Evolutionary conservation across 2,797 vertebrate species (phyloP).

Genomic region (Pseudomugil gertrudae): DNA sequence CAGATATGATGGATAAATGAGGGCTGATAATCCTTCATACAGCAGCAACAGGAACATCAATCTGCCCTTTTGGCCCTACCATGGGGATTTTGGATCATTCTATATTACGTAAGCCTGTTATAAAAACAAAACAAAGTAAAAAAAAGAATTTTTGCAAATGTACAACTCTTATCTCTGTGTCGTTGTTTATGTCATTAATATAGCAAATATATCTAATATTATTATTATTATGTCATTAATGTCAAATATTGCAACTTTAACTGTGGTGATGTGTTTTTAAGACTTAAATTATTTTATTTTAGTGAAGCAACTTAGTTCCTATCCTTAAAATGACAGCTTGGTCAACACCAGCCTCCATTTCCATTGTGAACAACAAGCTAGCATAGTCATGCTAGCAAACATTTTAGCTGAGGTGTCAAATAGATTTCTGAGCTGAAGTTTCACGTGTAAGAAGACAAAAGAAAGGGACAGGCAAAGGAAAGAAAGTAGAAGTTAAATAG

Average conservation of each 20-base stretch:
- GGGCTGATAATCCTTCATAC: slow-evolving; percentile 50
- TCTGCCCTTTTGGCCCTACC: slow-evolving; percentile 21
- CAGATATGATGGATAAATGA: slow-evolving; percentile 50
- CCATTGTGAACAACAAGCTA: slow-evolving; percentile 41
- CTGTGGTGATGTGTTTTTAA: slow-evolving; percentile 6
- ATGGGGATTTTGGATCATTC: slow-evolving; percentile 43
- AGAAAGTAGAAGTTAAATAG: slow-evolving; percentile 21
- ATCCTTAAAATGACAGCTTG: slow-evolving; percentile 39
- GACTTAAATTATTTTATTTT: background rate
- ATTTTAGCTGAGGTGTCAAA: slow-evolving; percentile 21
- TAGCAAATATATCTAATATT: background rate
- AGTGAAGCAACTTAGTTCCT: slow-evolving; percentile 5
- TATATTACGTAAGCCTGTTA: slow-evolving; percentile 41
- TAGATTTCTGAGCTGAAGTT: slow-evolving; percentile 34
- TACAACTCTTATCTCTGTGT: background rate
- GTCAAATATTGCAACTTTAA: no score
- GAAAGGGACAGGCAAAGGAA: background rate
- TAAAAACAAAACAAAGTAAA: background rate
- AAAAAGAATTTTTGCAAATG: slow-evolving; percentile 13
- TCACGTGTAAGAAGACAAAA: slow-evolving; percentile 9
- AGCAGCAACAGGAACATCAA: slow-evolving; percentile 20
- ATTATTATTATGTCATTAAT: background rate
- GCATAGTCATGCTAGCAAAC: slow-evolving; percentile 49
- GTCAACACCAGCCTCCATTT: slow-evolving; percentile 43
- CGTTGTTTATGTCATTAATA: slow-evolving; percentile 1